Evolutionary conservation across 2,797 vertebrate species (phyloP).

Genomic region (Diglossa cyanea): DNA sequence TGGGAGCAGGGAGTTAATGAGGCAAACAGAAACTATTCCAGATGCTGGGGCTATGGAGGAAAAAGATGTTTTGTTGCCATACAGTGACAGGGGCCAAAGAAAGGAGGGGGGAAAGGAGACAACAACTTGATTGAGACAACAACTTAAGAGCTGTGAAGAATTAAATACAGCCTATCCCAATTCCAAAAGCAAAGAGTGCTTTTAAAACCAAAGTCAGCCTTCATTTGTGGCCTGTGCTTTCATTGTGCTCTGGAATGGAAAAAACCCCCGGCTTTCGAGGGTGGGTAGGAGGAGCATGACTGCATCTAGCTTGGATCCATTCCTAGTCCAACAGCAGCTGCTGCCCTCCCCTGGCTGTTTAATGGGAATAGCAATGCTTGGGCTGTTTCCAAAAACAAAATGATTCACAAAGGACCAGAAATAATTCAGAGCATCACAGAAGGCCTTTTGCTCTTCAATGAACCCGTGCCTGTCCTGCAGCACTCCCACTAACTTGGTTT

Average conservation of each 20-base stretch:
- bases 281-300: not conserved
- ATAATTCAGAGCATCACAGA: not conserved
- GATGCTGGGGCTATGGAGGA: not conserved
- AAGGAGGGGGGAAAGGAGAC: not conserved
- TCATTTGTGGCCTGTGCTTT: not conserved
- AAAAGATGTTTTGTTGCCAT: not conserved
- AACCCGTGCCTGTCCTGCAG: not conserved
- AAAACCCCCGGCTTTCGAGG: not conserved
- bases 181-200: not conserved
- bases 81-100: not conserved
- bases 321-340: not conserved
- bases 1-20: constrained; percentile 8
- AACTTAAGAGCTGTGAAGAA: not conserved
- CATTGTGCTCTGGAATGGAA: not conserved
- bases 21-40: not conserved
- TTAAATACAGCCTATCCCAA: not conserved
- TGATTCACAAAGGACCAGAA: not conserved
- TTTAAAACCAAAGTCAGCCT: not conserved
- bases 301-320: not conserved
- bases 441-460: not conserved
- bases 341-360: constrained; percentile 1
- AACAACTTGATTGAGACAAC: not conserved
- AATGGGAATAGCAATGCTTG: accelerated
- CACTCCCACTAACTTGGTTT: accelerated
- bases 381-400: not conserved